Percentiles rank a stretch among this genome's conserved stretches.
Evolutionary conservation across 2,797 vertebrate genomes (phyloP).

Genomic region (Okamejei kenojei): DNA sequence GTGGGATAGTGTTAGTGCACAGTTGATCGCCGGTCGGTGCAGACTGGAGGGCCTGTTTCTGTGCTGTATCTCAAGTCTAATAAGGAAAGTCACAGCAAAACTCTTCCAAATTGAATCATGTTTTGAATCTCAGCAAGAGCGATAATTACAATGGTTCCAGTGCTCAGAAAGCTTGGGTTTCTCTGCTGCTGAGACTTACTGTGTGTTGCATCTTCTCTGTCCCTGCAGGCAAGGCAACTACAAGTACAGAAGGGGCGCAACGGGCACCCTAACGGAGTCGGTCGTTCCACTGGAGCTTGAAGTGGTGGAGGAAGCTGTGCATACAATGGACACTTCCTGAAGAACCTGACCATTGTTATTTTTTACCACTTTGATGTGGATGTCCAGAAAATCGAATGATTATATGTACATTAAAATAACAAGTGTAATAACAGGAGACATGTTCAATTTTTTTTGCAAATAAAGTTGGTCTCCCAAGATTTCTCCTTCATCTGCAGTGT

Average conservation of each 20-base stretch:
- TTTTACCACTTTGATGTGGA: not conserved
- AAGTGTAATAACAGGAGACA: not conserved
- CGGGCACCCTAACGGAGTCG: constrained; percentile 65
- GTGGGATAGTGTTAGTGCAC: too few relatives aligned
- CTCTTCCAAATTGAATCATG: not conserved
- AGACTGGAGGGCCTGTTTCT: too few relatives aligned
- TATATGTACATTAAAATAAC: not conserved
- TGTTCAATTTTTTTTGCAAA: constrained; percentile 35
- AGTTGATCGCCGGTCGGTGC: too few relatives aligned
- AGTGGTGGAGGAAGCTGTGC: constrained; percentile 76
- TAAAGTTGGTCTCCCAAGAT: constrained; percentile 27
- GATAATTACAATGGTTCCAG: not conserved
- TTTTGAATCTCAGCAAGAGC: not conserved
- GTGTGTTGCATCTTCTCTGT: constrained; percentile 21
- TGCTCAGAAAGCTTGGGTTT: not conserved
- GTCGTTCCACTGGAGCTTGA: constrained; percentile 70
- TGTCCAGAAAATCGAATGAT: not conserved
- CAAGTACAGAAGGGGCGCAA: constrained; percentile 85
- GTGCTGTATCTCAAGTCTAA: too few relatives aligned
- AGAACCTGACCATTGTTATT: constrained; percentile 27
- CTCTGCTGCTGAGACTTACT: not conserved
- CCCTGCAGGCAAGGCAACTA: constrained; percentile 73
- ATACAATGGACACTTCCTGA: constrained; percentile 96
- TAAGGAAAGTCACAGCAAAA: not conserved
- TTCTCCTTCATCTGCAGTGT: not conserved